phyloP scores from a whole-genome alignment of 1,140 invertebrate genomes.

The Octopus bimaculoides region DNA sequence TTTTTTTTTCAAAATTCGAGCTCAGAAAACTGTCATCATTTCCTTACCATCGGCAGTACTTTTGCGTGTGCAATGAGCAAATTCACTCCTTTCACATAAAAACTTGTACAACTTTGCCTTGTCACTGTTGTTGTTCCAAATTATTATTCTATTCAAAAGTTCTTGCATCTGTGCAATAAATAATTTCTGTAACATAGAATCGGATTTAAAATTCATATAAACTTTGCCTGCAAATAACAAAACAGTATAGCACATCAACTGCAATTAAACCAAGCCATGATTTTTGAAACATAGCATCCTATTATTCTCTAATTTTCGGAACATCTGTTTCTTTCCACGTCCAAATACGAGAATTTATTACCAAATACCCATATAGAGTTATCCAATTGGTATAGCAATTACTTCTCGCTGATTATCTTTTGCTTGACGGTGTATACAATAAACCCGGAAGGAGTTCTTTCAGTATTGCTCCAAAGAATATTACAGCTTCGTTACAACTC shows the following conservation, averaged over 20 bases:
- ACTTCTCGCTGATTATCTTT: background rate
- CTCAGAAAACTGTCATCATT: background rate
- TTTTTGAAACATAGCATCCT: background rate
- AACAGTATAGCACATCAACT: background rate
- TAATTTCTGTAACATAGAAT: background rate
- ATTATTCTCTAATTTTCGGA: background rate
- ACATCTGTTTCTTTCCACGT: background rate
- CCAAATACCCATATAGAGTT: background rate
- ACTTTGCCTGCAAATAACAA: conserved; percentile 1
- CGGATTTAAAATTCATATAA: background rate
- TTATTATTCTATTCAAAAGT: background rate
- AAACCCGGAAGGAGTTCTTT: background rate
- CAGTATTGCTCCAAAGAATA: background rate
- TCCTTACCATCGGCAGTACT: background rate
- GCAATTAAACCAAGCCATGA: background rate
- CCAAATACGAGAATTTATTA: background rate
- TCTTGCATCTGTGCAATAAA: background rate
- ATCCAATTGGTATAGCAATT: background rate
- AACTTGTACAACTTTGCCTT: background rate
- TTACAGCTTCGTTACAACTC: background rate
- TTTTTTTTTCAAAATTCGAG: background rate
- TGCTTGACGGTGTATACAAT: background rate
- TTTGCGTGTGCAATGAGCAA: background rate
- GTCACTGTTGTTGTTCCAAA: background rate
- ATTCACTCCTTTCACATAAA: background rate